Evolutionary conservation across 2,888 invertebrate genomes (phyloP).

Genomic region (Trisateles emortualis): DNA sequence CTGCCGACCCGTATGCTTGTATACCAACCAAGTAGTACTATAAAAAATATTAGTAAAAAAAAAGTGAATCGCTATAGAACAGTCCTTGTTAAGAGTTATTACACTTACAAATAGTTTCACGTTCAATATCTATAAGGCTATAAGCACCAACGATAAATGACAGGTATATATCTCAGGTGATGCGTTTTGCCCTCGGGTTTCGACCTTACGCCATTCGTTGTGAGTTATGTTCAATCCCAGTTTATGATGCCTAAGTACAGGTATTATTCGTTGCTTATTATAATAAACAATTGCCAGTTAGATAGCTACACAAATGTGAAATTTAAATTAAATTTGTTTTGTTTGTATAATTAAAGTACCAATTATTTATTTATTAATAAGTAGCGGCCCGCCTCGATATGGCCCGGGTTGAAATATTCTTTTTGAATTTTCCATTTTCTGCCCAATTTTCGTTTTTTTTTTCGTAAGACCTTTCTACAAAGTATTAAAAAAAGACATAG

Average conservation of each 20-base stretch:
- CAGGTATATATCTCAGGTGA: constrained; percentile 38
- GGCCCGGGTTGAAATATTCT: no score
- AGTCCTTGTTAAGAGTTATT: constrained; percentile 6
- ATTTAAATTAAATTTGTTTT: no score
- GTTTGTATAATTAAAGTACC: no score
- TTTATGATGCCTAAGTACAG: constrained; percentile 38
- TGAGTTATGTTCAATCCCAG: constrained; percentile 41
- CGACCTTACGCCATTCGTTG: constrained; percentile 12
- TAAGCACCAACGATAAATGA: constrained; percentile 40
- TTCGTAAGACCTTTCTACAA: no score
- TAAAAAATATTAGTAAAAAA: not conserved
- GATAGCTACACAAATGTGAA: no score
- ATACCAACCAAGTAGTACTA: no score
- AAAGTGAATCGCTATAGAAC: constrained; percentile 3
- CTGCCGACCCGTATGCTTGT: no score
- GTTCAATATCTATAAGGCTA: constrained; percentile 8
- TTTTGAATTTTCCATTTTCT: no score
- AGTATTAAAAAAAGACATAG: no score
- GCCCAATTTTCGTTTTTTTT: no score
- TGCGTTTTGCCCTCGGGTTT: constrained; percentile 38
- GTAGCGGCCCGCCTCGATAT: no score
- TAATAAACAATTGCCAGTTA: not conserved
- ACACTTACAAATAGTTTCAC: constrained; percentile 10
- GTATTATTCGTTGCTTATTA: constrained; percentile 12
- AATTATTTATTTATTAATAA: no score